Conservation (phyloP, 2,888 invertebrate genomes). For the Nomada flava region DNA sequence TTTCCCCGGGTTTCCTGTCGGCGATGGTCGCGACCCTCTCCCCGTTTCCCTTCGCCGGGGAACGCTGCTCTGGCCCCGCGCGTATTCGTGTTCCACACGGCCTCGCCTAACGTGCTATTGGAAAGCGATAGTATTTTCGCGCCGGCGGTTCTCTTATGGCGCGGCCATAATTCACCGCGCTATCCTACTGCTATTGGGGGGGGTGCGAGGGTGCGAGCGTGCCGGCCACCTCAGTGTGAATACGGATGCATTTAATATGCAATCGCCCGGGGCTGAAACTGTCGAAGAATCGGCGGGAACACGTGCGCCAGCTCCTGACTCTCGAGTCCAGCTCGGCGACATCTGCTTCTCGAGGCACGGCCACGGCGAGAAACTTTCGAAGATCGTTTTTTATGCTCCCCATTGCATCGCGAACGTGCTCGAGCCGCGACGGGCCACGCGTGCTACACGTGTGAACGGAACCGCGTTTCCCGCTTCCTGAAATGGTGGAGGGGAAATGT, state of each 20-base stretch:
- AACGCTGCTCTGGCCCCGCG: conserved; percentile 32
- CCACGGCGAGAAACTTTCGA: conserved; percentile 48
- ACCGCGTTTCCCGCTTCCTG: not conserved
- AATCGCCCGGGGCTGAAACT: conserved; percentile 48
- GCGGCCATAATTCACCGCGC: conserved; percentile 72
- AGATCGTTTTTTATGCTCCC: conserved; percentile 48
- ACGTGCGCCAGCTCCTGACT: conserved; percentile 39
- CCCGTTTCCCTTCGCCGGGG: conserved; percentile 13
- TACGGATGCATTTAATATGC: conserved; percentile 71
- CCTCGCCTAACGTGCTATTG: conserved; percentile 73
- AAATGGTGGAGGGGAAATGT: conserved; percentile 13
- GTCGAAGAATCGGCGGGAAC: conserved; percentile 60
- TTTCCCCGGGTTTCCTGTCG: conserved; percentile 9
- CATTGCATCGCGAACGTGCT: conserved; percentile 37
- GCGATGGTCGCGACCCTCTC: conserved; percentile 20
- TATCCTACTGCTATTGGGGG: conserved; percentile 37
- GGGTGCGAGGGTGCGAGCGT: conserved; percentile 17
- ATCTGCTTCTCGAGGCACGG: conserved; percentile 39
- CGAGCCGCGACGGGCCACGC: not conserved
- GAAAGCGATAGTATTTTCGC: conserved; percentile 80
- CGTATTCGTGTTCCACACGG: conserved; percentile 47
- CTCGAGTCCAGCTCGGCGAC: conserved; percentile 24
- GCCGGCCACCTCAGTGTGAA: conserved; percentile 28
- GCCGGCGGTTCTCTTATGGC: conserved; percentile 75
- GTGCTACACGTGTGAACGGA: conserved; percentile 16